phyloP scores from a whole-genome alignment of 2,113 vertebrate genomes.

The Tonatia bakeri region DNA sequence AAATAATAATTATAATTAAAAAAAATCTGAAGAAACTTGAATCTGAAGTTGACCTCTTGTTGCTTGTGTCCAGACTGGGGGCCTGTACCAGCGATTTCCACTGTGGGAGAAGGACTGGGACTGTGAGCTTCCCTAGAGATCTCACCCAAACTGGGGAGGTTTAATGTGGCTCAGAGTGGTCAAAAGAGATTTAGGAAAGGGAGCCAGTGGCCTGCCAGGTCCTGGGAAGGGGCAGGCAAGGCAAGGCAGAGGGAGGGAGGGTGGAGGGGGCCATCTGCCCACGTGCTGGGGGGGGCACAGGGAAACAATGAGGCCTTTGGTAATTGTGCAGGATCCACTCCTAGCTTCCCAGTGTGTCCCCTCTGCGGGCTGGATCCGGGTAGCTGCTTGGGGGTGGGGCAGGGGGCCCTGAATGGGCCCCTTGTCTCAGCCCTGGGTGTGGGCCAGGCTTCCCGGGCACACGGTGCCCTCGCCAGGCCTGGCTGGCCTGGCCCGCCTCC shows the following conservation, averaged over 20 bases:
- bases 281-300: conserved; percentile 44
- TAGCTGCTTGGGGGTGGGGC: conserved; percentile 54
- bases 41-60: conserved; percentile 43
- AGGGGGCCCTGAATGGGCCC: conserved; percentile 66
- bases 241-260: not conserved
- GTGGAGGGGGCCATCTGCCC: conserved; percentile 11
- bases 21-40: conserved; percentile 75
- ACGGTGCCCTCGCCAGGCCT: conserved; percentile 64
- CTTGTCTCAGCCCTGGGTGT: conserved; percentile 70
- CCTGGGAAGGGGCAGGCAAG: conserved; percentile 53
- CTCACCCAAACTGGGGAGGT: not conserved
- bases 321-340: conserved; percentile 57
- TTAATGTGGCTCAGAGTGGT: not conserved
- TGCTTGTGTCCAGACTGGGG: not conserved
- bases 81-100: not conserved
- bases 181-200: not conserved
- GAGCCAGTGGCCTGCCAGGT: not conserved
- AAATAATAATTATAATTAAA: conserved; percentile 78
- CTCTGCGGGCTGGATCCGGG: conserved; percentile 65
- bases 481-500: conserved; percentile 44
- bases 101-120: not conserved
- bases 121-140: not conserved
- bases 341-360: conserved; percentile 68
- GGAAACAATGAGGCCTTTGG: conserved; percentile 72
- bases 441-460: conserved; percentile 66